Conservation (phyloP, 2,888 invertebrate genomes). For the Clistopyga incitator region DNA sequence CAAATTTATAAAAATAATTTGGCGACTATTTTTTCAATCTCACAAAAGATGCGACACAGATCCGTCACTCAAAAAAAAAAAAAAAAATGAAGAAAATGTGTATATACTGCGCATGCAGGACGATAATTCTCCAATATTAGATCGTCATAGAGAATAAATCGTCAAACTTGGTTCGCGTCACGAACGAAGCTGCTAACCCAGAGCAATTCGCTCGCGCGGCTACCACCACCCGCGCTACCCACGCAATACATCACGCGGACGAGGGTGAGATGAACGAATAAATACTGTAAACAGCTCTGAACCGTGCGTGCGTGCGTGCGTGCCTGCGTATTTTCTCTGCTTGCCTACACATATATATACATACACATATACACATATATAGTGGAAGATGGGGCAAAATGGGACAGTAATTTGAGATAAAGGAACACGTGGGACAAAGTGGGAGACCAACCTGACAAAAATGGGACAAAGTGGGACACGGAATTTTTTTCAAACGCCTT, state of each 20-base stretch:
- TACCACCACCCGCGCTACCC: not conserved
- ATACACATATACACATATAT: not conserved
- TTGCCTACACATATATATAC: slow-evolving; percentile 19
- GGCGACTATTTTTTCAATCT: not conserved
- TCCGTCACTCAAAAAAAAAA: slow-evolving; percentile 6
- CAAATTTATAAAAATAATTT: too few species aligned
- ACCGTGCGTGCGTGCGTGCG: slow-evolving; percentile 50
- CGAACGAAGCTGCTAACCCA: slow-evolving; percentile 33
- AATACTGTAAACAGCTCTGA: slow-evolving; percentile 68
- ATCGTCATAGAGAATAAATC: slow-evolving; percentile 70
- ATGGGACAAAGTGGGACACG: too few species aligned
- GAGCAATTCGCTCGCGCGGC: slow-evolving; percentile 8
- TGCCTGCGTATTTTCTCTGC: slow-evolving; percentile 21
- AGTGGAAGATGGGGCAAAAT: too few species aligned
- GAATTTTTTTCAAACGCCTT: too few species aligned
- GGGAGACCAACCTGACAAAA: too few species aligned
- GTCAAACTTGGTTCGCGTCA: slow-evolving; percentile 66
- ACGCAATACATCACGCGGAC: slow-evolving; percentile 61
- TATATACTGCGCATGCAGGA: not conserved
- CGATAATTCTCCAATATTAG: slow-evolving; percentile 69
- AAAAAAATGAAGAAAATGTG: not conserved
- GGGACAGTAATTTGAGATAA: too few species aligned
- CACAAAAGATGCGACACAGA: not conserved
- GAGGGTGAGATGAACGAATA: slow-evolving; percentile 68
- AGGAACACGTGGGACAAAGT: too few species aligned